Evolutionary conservation across 2,888 invertebrate genomes (phyloP).

Genomic region (Cheilosia pagana): DNA sequence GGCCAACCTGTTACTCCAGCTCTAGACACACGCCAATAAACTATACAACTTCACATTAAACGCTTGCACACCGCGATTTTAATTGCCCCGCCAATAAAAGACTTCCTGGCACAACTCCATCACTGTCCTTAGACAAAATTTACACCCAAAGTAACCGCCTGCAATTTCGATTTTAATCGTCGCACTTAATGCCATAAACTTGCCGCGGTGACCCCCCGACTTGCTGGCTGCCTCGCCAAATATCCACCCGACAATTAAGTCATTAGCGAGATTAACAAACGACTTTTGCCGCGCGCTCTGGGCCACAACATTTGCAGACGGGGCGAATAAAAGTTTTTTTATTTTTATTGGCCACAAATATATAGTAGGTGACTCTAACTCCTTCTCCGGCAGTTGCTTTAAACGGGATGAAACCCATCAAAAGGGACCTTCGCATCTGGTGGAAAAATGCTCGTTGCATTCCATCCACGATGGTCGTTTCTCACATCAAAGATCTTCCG

Average conservation of each 20-base stretch:
- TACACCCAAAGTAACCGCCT: slow-evolving; percentile 41
- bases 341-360: slow-evolving; percentile 66
- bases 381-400: not conserved
- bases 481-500: slow-evolving; percentile 44
- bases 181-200: slow-evolving; percentile 67
- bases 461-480: slow-evolving; percentile 20
- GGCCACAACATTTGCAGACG: slow-evolving; percentile 54
- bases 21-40: not conserved
- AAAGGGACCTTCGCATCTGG: not conserved
- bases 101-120: slow-evolving; percentile 56
- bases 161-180: slow-evolving; percentile 62
- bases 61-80: not conserved
- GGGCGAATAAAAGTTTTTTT: slow-evolving; percentile 58
- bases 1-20: not conserved
- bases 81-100: slow-evolving; percentile 20
- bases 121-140: slow-evolving; percentile 11
- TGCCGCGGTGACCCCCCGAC: not conserved
- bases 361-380: slow-evolving; percentile 24
- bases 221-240: not conserved
- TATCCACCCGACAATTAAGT: slow-evolving; percentile 57
- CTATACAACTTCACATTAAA: not conserved
- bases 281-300: slow-evolving; percentile 35
- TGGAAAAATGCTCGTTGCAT: slow-evolving; percentile 6
- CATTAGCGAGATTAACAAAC: slow-evolving; percentile 71
- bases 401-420: not conserved